phyloP scores from a whole-genome alignment of 2,797 vertebrate species.

The Setipinna tenuifilis region DNA sequence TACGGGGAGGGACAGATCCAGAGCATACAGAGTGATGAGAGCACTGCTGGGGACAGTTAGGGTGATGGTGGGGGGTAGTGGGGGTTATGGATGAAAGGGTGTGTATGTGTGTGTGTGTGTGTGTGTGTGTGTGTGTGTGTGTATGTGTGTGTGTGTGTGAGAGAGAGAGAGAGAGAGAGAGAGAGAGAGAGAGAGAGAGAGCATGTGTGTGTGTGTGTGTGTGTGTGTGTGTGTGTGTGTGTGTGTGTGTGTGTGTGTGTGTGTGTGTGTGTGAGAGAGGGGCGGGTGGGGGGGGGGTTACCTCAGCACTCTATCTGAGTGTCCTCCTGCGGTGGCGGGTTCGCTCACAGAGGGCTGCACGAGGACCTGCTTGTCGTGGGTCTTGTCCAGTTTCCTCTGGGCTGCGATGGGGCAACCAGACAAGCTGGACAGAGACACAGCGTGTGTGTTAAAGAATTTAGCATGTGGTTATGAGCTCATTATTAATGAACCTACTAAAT shows the following conservation, averaged over 20 bases:
- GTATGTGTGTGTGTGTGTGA: constrained; percentile 11
- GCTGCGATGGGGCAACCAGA: constrained; percentile 97
- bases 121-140: not conserved
- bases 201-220: not conserved
- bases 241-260: constrained; percentile 6
- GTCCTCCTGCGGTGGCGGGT: constrained; percentile 80
- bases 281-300: constrained; percentile 52
- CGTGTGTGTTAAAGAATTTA: not conserved
- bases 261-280: constrained; percentile 2
- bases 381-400: constrained; percentile 92
- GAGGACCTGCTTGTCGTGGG: constrained; percentile 82
- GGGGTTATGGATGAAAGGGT: not conserved
- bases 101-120: not conserved
- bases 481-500: not conserved
- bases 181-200: too few relatives aligned
- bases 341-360: constrained; percentile 83
- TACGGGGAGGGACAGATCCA: not conserved
- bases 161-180: not conserved
- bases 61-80: not conserved
- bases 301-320: constrained; percentile 97
- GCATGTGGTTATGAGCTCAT: not conserved
- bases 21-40: constrained; percentile 2
- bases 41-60: not conserved
- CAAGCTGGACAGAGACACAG: constrained; percentile 71
- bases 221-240: not conserved